A percentile compares a stretch with the other conserved stretches of the same genome.
phyloP scores from a whole-genome alignment of 1,140 invertebrate genomes.

The Battus philenor region DNA sequence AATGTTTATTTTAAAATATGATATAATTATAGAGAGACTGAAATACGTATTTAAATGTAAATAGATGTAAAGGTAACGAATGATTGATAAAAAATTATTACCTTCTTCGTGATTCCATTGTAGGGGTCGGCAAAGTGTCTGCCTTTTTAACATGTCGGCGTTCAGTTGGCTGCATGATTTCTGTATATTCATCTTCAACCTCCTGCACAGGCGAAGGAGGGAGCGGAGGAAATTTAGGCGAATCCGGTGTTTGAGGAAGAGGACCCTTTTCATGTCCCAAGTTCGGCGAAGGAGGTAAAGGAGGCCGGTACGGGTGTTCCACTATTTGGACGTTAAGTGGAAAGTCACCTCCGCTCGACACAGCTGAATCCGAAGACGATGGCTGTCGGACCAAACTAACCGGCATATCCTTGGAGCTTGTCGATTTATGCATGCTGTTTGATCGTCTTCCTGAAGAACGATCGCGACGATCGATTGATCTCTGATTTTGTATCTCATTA shows the following conservation, averaged over 20 bases:
- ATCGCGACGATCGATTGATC: constrained; percentile 75
- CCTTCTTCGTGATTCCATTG: constrained; percentile 51
- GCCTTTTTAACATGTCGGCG: constrained; percentile 69
- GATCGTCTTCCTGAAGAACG: constrained; percentile 69
- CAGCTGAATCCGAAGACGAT: constrained; percentile 52
- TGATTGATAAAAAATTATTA: constrained; percentile 30
- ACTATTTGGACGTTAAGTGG: constrained; percentile 72
- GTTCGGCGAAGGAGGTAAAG: constrained; percentile 55
- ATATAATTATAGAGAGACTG: too few relatives aligned
- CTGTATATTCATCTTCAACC: constrained; percentile 84
- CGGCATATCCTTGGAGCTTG: constrained; percentile 81
- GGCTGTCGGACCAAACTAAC: constrained; percentile 73
- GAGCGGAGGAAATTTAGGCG: constrained; percentile 85
- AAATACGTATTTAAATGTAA: too few relatives aligned
- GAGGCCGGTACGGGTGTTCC: constrained; percentile 69
- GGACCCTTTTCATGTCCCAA: constrained; percentile 66
- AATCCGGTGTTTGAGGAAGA: constrained; percentile 76
- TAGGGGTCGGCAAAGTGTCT: constrained; percentile 74
- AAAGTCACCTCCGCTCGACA: constrained; percentile 71
- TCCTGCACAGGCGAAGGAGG: constrained; percentile 87
- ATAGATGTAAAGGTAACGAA: too few relatives aligned
- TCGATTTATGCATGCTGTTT: constrained; percentile 81
- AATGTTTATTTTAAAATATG: too few relatives aligned
- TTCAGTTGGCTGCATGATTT: constrained; percentile 77
- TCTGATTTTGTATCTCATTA: constrained; percentile 76